Evolutionary conservation across 2,797 vertebrate species (phyloP).

Genomic region (Schizopygopsis malacanthus): DNA sequence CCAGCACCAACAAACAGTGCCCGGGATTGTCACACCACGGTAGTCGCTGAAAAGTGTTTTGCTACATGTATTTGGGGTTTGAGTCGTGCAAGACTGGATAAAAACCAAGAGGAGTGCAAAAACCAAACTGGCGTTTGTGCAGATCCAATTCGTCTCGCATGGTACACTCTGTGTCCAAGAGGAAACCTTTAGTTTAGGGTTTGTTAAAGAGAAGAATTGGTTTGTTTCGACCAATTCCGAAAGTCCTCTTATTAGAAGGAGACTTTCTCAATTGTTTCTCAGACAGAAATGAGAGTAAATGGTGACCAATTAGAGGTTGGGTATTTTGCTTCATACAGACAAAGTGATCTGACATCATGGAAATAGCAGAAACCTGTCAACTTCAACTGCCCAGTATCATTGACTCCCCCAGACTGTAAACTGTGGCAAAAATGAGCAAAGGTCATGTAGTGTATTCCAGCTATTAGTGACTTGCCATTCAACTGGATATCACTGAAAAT

Average conservation of each 20-base stretch:
- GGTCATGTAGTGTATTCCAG: not conserved
- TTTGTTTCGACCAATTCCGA: not conserved
- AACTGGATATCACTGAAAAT: not conserved
- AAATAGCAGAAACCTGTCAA: not conserved
- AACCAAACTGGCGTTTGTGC: conserved; percentile 56
- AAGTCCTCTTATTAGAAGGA: not conserved
- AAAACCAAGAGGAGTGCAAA: conserved; percentile 53
- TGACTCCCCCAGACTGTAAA: not conserved
- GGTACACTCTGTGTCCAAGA: not conserved
- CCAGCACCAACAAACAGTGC: conserved; percentile 63
- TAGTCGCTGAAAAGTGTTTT: conserved; percentile 70
- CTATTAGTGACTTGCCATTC: not conserved
- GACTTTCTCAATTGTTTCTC: not conserved
- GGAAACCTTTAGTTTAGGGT: conserved; percentile 12
- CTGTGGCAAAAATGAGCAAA: not conserved
- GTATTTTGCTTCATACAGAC: too few relatives aligned
- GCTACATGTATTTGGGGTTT: conserved; percentile 64
- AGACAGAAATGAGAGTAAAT: not conserved
- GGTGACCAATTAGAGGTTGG: not conserved
- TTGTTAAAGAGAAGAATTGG: conserved; percentile 12
- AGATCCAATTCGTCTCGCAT: conserved; percentile 66
- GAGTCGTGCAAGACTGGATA: conserved; percentile 46
- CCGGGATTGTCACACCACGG: conserved; percentile 63
- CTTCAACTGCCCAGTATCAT: not conserved
- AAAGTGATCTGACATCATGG: not conserved